phyloP scores from a whole-genome alignment of 2,113 vertebrate genomes.

The Crocuta crocuta region DNA sequence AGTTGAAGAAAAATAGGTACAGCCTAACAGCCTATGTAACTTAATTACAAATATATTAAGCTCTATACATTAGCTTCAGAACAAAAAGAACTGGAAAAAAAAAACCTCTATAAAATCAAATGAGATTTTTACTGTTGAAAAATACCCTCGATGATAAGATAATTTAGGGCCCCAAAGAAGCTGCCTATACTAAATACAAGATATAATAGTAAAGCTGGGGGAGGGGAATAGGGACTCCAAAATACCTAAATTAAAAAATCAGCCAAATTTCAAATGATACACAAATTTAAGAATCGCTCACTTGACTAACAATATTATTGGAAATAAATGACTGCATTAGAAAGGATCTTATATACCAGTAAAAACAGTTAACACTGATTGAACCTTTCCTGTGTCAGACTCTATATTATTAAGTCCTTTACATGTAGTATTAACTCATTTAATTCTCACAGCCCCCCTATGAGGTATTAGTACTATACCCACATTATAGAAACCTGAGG shows the following conservation, averaged over 20 bases:
- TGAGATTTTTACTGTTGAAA: slow-evolving; percentile 48
- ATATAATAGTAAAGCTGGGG: neutral
- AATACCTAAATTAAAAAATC: slow-evolving; percentile 23
- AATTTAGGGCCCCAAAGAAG: slow-evolving; percentile 20
- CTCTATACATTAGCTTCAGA: slow-evolving; percentile 31
- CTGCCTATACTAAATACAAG: neutral
- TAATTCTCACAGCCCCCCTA: neutral
- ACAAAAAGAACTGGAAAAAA: slow-evolving; percentile 17
- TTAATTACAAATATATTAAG: slow-evolving; percentile 47
- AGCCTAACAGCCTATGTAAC: neutral
- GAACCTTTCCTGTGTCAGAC: neutral
- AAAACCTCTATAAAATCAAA: slow-evolving; percentile 10
- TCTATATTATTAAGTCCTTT: slow-evolving; percentile 24
- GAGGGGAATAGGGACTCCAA: neutral
- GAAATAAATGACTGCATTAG: slow-evolving; percentile 1
- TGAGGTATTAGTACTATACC: neutral
- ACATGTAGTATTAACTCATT: neutral
- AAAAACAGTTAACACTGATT: slow-evolving; percentile 32
- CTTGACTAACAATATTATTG: slow-evolving; percentile 25
- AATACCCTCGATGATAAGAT: neutral
- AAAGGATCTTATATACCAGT: neutral
- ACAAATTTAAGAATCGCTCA: slow-evolving; percentile 33
- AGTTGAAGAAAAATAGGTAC: slow-evolving; percentile 32
- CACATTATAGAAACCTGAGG: slow-evolving; percentile 15
- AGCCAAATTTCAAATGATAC: neutral